Percentiles rank a stretch among this genome's conserved stretches.
Conservation (phyloP, 2,797 vertebrate genomes). For the Hyperoplus lanceolatus region DNA sequence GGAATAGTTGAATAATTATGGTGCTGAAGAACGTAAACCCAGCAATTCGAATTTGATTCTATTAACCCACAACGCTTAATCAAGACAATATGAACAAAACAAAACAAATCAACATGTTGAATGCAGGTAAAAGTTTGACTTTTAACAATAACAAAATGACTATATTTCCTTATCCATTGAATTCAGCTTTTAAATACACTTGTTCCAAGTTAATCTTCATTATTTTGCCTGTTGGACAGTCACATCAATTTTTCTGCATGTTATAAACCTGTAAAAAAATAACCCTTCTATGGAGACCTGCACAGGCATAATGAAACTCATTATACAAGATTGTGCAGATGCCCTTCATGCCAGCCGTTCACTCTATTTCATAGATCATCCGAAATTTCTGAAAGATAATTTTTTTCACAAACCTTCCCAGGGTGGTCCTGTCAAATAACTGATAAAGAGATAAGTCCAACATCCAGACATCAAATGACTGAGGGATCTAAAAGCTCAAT, state of each 20-base stretch:
- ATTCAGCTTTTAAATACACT: background rate
- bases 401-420: conserved; percentile 27
- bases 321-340: background rate
- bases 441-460: conserved; percentile 30
- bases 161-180: background rate
- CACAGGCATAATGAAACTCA: conserved; percentile 10
- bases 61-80: background rate
- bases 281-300: background rate
- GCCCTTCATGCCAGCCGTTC: conserved; percentile 18
- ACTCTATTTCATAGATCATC: conserved; percentile 48
- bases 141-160: background rate
- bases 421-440: conserved; percentile 23
- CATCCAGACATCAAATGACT: conserved; percentile 42
- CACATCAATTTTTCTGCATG: background rate
- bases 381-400: conserved; percentile 37
- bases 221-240: background rate
- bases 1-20: background rate
- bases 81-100: background rate
- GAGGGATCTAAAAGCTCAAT: conserved; percentile 32
- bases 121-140: background rate
- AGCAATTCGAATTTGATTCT: background rate
- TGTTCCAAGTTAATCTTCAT: background rate
- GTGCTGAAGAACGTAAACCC: background rate
- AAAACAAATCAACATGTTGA: background rate
- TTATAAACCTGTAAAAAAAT: background rate